Evolutionary conservation across 2,113 vertebrate species (phyloP).

Genomic region (Brevimyrus niger): DNA sequence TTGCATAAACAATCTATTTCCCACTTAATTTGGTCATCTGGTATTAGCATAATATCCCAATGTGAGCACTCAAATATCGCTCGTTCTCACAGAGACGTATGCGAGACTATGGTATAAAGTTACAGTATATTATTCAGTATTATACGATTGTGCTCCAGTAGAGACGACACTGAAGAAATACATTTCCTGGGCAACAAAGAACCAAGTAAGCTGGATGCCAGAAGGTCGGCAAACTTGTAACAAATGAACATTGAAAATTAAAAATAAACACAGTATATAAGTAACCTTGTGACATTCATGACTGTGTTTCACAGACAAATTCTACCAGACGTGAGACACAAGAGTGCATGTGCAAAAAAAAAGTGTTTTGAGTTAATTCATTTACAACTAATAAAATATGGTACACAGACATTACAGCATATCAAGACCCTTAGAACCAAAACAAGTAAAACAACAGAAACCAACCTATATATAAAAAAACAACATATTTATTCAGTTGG

Average conservation of each 20-base stretch:
- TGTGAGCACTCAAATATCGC: not conserved
- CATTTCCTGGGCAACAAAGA: conserved; percentile 1
- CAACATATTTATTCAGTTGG: conserved; percentile 31
- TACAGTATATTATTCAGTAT: not conserved
- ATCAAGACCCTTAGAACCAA: conserved; percentile 41
- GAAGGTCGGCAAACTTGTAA: not conserved
- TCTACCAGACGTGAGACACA: conserved; percentile 29
- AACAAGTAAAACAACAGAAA: conserved; percentile 38
- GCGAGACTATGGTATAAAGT: not conserved
- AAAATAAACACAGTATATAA: not conserved
- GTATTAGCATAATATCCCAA: conserved; percentile 12
- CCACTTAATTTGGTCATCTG: not conserved
- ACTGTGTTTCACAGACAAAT: conserved; percentile 42
- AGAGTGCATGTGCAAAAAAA: conserved; percentile 41
- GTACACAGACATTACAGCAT: conserved; percentile 44
- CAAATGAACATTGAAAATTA: not conserved
- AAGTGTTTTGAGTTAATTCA: conserved; percentile 32
- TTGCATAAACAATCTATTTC: not conserved
- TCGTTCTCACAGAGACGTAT: not conserved
- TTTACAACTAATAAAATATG: conserved; percentile 37
- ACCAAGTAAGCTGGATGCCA: conserved; percentile 8
- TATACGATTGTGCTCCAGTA: conserved; percentile 15
- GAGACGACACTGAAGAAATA: conserved; percentile 8
- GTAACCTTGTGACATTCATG: conserved; percentile 23
- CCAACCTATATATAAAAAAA: conserved; percentile 40